Conservation (phyloP, 1,140 invertebrate species). For the Drosophila yakuba region DNA sequence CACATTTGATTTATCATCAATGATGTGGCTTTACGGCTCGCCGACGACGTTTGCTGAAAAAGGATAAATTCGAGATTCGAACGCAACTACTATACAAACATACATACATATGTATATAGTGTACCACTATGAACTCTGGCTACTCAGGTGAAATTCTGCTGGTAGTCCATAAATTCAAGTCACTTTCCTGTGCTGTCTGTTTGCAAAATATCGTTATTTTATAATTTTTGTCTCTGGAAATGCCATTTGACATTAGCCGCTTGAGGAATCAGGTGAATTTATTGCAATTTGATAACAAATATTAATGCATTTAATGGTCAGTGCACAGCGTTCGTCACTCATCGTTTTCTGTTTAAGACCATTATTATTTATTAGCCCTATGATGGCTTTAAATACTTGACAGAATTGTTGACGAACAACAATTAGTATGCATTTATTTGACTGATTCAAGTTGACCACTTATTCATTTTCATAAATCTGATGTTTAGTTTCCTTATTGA, state of each 20-base stretch:
- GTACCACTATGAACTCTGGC: too few species aligned
- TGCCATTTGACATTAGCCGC: conserved; percentile 23
- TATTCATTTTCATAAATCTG: too few species aligned
- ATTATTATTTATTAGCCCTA: conserved; percentile 1
- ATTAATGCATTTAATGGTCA: conserved; percentile 15
- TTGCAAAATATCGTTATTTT: neutral
- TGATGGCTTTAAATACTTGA: neutral
- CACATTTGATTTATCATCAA: conserved; percentile 76
- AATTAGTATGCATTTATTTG: neutral
- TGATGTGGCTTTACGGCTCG: conserved; percentile 28
- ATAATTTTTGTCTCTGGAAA: conserved; percentile 9
- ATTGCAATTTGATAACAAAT: conserved; percentile 15
- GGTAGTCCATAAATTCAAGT: conserved; percentile 29
- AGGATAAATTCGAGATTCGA: conserved; percentile 4
- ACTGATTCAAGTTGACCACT: neutral
- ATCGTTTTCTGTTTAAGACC: neutral
- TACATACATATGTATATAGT: too few species aligned
- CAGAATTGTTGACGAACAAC: too few species aligned
- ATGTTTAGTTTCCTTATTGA: conserved; percentile 2
- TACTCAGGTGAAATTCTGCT: neutral
- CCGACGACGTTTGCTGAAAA: conserved; percentile 12
- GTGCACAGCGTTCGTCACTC: neutral
- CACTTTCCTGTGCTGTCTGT: conserved; percentile 1
- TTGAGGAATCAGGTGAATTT: conserved; percentile 7
- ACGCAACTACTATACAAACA: neutral